Evolutionary conservation across 2,888 invertebrate species (phyloP).

Genomic region (Gymnosoma rotundatum): DNA sequence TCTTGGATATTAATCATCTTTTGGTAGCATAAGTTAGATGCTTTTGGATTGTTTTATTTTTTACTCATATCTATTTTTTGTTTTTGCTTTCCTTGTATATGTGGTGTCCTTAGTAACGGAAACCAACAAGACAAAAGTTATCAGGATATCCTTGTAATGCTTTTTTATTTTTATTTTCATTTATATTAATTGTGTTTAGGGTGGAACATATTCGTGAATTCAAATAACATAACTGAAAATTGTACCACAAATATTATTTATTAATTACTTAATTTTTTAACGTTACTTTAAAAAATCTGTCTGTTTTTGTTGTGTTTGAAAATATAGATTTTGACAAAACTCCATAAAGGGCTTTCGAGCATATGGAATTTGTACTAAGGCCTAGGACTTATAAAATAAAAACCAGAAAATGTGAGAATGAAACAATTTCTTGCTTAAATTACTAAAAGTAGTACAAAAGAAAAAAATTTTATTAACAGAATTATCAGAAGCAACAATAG

Average conservation of each 20-base stretch:
- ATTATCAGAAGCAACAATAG: too few relatives aligned
- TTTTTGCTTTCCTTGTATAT: slow-evolving; percentile 55
- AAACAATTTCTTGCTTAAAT: too few relatives aligned
- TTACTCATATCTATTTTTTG: too few relatives aligned
- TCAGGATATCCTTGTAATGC: slow-evolving; percentile 66
- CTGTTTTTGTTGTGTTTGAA: background rate
- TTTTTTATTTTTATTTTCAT: slow-evolving; percentile 35
- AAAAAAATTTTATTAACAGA: too few relatives aligned
- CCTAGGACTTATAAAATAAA: too few relatives aligned
- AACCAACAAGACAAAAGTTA: slow-evolving; percentile 64
- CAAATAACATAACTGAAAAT: background rate
- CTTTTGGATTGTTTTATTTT: slow-evolving; percentile 69
- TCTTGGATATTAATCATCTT: slow-evolving; percentile 79
- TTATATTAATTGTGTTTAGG: slow-evolving; percentile 9
- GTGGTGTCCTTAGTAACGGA: slow-evolving; percentile 52
- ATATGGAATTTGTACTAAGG: too few relatives aligned
- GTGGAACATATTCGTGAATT: background rate
- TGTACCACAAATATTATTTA: background rate
- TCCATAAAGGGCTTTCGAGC: too few relatives aligned
- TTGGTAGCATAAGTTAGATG: slow-evolving; percentile 77
- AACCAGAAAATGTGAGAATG: too few relatives aligned
- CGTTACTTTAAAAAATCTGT: background rate
- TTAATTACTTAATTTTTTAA: slow-evolving; percentile 3
- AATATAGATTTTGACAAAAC: background rate
- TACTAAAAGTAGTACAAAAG: too few relatives aligned